phyloP scores from a whole-genome alignment of 35 echinoderm and acorn worm genomes.

The Heliocidaris erythrogramma region DNA sequence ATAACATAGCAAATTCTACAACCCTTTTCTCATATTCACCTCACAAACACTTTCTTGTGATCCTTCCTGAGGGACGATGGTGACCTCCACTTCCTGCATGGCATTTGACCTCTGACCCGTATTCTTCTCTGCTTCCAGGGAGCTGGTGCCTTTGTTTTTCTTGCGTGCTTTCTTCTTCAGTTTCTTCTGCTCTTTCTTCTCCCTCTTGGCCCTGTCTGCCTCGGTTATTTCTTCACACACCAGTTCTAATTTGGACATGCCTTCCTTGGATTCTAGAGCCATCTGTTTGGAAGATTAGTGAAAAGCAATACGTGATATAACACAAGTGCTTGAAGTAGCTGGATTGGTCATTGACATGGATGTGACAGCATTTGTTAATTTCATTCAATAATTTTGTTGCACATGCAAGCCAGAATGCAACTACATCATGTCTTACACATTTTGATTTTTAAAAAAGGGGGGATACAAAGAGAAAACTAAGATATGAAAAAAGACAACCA shows the following conservation, averaged over 20 bases:
- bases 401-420: too few relatives aligned
- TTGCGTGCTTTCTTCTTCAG: slow-evolving; percentile 84
- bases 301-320: not conserved
- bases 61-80: slow-evolving; percentile 1
- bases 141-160: slow-evolving; percentile 58
- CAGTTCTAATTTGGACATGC: slow-evolving; percentile 86
- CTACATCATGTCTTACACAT: too few relatives aligned
- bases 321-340: too few relatives aligned
- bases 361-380: too few relatives aligned
- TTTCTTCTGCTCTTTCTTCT: slow-evolving; percentile 89
- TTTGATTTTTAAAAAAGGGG: too few relatives aligned
- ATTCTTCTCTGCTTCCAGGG: not conserved
- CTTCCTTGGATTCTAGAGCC: slow-evolving; percentile 84
- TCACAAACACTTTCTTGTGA: not conserved
- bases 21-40: not conserved
- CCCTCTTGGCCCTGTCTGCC: slow-evolving; percentile 77
- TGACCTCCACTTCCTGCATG: slow-evolving; percentile 44
- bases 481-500: too few relatives aligned
- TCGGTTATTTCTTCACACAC: slow-evolving; percentile 94
- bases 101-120: not conserved
- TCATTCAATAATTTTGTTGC: too few relatives aligned
- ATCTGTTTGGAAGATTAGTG: slow-evolving; percentile 55
- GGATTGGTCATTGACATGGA: too few relatives aligned
- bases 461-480: too few relatives aligned
- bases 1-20: not conserved